phyloP scores from a whole-genome alignment of 2,797 vertebrate species.

The Pseudomugil gertrudae region DNA sequence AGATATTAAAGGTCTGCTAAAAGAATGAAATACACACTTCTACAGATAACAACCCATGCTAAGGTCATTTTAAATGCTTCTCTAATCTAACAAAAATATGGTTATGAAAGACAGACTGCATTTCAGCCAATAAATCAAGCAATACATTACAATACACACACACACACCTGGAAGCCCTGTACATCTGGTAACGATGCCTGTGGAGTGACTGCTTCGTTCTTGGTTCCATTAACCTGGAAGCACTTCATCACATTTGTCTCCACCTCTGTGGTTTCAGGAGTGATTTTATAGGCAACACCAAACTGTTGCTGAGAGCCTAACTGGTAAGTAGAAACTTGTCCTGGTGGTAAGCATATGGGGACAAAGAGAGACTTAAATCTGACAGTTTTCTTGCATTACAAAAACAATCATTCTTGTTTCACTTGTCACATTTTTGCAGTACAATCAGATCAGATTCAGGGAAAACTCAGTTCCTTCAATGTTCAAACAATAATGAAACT shows the following conservation, averaged over 20 bases:
- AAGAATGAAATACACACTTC: not conserved
- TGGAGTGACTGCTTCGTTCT: slow-evolving; percentile 69
- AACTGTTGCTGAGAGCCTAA: slow-evolving; percentile 71
- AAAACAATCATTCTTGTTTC: not conserved
- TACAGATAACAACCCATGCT: not conserved
- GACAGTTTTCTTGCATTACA: not conserved
- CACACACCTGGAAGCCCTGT: slow-evolving; percentile 79
- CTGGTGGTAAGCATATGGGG: slow-evolving; percentile 49
- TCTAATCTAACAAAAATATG: not conserved
- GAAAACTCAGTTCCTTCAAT: too few species aligned
- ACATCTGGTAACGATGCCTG: slow-evolving; percentile 78
- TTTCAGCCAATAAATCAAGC: not conserved
- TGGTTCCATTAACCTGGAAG: slow-evolving; percentile 85
- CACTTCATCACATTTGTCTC: slow-evolving; percentile 83
- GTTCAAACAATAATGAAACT: not conserved
- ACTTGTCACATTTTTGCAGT: not conserved
- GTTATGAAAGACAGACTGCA: not conserved
- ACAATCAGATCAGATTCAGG: not conserved
- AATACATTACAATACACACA: not conserved
- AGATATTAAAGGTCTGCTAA: not conserved
- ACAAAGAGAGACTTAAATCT: not conserved
- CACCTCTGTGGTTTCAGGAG: slow-evolving; percentile 82
- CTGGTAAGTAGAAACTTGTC: slow-evolving; percentile 85
- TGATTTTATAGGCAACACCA: slow-evolving; percentile 82
- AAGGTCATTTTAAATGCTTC: not conserved